phyloP scores from a whole-genome alignment of 2,113 vertebrate species.

The Collichthys lucidus region DNA sequence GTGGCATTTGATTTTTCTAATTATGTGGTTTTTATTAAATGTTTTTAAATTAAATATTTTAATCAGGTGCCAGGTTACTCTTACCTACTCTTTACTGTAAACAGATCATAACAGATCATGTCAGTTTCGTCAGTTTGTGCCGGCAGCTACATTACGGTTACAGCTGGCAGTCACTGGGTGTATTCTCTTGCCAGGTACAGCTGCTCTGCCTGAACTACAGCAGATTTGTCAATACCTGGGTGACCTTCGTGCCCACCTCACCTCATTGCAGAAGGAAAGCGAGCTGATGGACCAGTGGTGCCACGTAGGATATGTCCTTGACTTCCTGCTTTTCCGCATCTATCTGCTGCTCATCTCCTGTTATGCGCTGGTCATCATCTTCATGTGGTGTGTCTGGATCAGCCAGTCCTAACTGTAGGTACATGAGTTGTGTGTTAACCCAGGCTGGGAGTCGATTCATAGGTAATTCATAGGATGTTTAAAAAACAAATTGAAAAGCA shows the following conservation, averaged over 20 bases:
- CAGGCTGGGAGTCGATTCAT: background rate
- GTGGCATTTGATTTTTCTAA: no score
- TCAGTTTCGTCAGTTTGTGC: background rate
- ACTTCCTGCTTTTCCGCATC: conserved; percentile 86
- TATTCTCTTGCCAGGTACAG: conserved; percentile 23
- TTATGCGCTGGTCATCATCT: conserved; percentile 85
- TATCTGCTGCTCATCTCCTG: conserved; percentile 85
- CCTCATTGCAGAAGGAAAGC: conserved; percentile 75
- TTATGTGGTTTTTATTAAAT: background rate
- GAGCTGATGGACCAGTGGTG: conserved; percentile 84
- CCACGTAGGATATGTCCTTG: conserved; percentile 86
- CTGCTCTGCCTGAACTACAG: conserved; percentile 73
- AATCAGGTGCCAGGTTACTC: background rate
- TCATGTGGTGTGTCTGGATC: conserved; percentile 89
- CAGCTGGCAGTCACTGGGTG: background rate
- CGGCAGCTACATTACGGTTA: background rate
- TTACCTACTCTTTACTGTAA: background rate
- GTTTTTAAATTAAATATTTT: background rate
- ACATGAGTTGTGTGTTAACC: background rate
- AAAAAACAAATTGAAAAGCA: background rate
- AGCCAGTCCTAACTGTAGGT: conserved; percentile 56
- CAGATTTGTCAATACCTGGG: conserved; percentile 83
- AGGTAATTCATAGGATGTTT: background rate
- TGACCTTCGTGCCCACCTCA: conserved; percentile 78
- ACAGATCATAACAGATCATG: no score